Evolutionary conservation across 2,113 vertebrate genomes (phyloP), one percentile per base, ranked within the genome.

Genomic region (Psophia crepitans): DNA sequence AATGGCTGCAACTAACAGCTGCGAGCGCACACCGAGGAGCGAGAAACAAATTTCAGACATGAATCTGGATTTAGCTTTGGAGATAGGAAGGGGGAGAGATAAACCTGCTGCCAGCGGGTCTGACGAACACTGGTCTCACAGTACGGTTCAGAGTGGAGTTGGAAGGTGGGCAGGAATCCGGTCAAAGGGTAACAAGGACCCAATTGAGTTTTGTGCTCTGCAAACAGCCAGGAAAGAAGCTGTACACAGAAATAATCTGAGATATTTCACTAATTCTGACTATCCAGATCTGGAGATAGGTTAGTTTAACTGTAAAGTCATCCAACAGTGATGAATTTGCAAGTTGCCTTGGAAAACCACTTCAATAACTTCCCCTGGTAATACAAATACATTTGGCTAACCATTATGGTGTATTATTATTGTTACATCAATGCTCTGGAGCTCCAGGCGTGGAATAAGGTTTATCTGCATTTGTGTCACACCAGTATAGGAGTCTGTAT

Each of bases 11-110:
- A 35, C 6, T 18, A 32, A 32, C 0, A 7, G 33, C 61, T 84
- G 61, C 1, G 2, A 75, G n/a, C 2, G 1, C 12, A 9, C 2
- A 1, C 7, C 2, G 4, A 23, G 12, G 48, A 69, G 22, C 0
- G 8, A 88, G 63, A 74, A 78, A 85, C 1, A 2, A 44, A 77
- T 19, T 77, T 54, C 76, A 76, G 53, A 5, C 33, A 43, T 73
- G 27, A 76, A 53, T 39, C 18, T 65, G 48, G 8, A 28, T 76
- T 69, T 76, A 53, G 27, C 35, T 85, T 66, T 30, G 37, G 44
- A 53, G 16, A 37, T 3, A 57, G 22, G 22, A 82, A 60, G 4
- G 3, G 7, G 4, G 14, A 33, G 56, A 57, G 12, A 41, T 9
- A 68, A 76, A 56, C 19, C 14, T 53, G 21, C 35, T 88, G 16